phyloP scores from a whole-genome alignment of 2,888 invertebrate species.

The Crepidodera aurea region DNA sequence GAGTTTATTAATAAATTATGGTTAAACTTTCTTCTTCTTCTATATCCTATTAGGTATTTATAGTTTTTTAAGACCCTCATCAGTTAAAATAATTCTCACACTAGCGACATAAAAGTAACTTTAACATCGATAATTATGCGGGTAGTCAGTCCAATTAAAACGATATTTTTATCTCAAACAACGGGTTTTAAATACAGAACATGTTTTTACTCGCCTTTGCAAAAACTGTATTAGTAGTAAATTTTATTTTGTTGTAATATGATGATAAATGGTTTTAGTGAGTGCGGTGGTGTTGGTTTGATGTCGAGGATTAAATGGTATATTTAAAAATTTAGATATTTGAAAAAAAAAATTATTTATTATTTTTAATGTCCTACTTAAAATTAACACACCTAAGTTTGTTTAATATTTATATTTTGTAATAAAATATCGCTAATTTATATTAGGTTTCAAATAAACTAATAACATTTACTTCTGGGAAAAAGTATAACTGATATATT shows the following conservation, averaged over 20 bases:
- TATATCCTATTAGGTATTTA: too few relatives aligned
- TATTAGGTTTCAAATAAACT: too few relatives aligned
- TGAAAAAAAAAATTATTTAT: too few relatives aligned
- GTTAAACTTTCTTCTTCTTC: too few relatives aligned
- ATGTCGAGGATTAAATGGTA: not conserved
- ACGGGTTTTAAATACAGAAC: slow-evolving; percentile 11
- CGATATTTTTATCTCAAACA: slow-evolving; percentile 9
- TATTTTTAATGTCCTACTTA: too few relatives aligned
- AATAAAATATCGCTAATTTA: too few relatives aligned
- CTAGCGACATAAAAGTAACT: not conserved
- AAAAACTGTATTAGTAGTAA: not conserved
- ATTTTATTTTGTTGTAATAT: not conserved
- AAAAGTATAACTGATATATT: too few relatives aligned
- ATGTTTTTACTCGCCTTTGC: not conserved
- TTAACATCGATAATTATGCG: not conserved
- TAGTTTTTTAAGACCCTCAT: not conserved
- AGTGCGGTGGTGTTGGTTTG: not conserved
- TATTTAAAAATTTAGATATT: too few relatives aligned
- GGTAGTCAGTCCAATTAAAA: slow-evolving; percentile 7
- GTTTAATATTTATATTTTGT: too few relatives aligned
- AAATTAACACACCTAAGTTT: too few relatives aligned
- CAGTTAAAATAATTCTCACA: not conserved
- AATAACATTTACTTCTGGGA: too few relatives aligned
- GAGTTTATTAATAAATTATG: too few relatives aligned
- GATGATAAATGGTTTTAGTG: not conserved